Evolutionary conservation across 2,797 vertebrate genomes (phyloP), one percentile per base, ranked within the genome.

Genomic region (Gadopsis marmoratus): DNA sequence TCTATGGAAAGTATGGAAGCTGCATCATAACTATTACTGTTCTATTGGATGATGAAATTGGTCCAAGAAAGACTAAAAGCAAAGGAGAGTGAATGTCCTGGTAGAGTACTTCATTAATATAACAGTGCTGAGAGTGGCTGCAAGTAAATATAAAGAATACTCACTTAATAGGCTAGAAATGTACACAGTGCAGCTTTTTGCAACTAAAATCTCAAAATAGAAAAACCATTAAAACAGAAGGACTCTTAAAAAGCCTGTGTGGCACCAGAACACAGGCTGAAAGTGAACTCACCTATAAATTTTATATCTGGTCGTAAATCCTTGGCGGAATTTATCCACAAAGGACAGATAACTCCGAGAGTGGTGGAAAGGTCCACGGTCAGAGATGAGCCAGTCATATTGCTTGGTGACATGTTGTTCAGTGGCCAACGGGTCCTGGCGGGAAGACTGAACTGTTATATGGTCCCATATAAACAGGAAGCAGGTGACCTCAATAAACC

Each of bases 401-500:
- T 99, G 98, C 95, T 98, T 98, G 96, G 97, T 97, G 96, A 98
- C 98, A 99, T 99, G 98, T 96, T 99, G 98, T 93, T 98, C 97
- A 94, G 96, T 95, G 93, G 95, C 96, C 95, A 95, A 96, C 91
- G 97, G 96, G 92, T 99, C 97, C 95, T 97, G 97, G 94, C 96
- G 97, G 95, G 97, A 97, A 96, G 96, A 97, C 97, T 97, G 96
- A 96, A 98, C 96, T 95, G 97, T 97, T 97, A 98, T 97, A 97
- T 96, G 97, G 96, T 98, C 97, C 98, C 98, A 99, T 99, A 99
- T 96, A 98, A 99, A 98, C 97, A 99, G 98, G 97, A 99, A 97
- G 97, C 97, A 99, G 97, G 97, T 97, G 96, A 99, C 97, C 97
- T 99, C 97, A 98, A 97, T 97, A 97, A 98, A 97, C 97, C 98